Evolutionary conservation across 2,113 vertebrate genomes (phyloP).

Genomic region (Callospermophilus lateralis): DNA sequence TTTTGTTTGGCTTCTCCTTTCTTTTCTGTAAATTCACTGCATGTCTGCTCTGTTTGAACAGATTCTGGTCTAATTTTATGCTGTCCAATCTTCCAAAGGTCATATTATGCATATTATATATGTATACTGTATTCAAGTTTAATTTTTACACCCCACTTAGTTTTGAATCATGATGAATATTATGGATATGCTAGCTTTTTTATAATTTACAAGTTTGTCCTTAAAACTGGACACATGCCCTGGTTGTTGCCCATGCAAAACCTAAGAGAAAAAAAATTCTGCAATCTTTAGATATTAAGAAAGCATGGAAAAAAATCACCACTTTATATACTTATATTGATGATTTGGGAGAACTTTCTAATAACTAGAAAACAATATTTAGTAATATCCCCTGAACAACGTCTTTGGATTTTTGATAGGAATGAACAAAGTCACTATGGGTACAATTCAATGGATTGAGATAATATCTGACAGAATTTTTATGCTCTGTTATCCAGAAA

Average conservation of each 20-base stretch:
- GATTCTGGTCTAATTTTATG: not conserved
- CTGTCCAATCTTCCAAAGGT: not conserved
- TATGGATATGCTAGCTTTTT: not conserved
- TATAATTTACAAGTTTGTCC: not conserved
- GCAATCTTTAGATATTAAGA: not conserved
- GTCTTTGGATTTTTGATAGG: not conserved
- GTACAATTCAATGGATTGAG: not conserved
- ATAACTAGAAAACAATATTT: not conserved
- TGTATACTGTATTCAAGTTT: not conserved
- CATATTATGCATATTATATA: not conserved
- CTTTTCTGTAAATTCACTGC: not conserved
- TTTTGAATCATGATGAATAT: constrained; percentile 14
- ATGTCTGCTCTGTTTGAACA: not conserved
- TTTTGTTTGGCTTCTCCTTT: not conserved
- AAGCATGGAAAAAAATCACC: not conserved
- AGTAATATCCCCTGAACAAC: constrained; percentile 11
- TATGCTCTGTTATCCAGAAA: not conserved
- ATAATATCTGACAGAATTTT: not conserved
- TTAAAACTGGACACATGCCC: not conserved
- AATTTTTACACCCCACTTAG: not conserved
- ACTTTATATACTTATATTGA: not conserved
- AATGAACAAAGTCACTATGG: not conserved
- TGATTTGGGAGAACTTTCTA: not conserved
- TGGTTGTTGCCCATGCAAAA: not conserved
- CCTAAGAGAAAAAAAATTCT: not conserved